A percentile compares a stretch with the other conserved stretches of the same genome.
Conservation (phyloP, 64 coral and sea anemone genomes). For the Montipora efflorescens region DNA sequence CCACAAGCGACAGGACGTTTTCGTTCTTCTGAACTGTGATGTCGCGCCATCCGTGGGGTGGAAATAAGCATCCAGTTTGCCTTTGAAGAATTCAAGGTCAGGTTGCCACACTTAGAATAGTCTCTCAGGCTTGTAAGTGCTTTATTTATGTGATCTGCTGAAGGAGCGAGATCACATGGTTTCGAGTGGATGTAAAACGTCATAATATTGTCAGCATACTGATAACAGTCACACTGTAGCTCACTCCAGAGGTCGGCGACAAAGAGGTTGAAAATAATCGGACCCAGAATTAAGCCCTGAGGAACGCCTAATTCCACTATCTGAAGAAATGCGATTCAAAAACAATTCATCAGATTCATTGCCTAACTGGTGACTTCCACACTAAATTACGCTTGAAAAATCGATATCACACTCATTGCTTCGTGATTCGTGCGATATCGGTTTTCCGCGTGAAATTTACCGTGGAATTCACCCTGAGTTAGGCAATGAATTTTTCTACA, state of each 20-base stretch:
- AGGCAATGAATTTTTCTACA: too few species aligned
- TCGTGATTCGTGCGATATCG: too few species aligned
- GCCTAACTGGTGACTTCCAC: too few species aligned
- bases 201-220: neutral
- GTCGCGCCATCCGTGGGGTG: neutral
- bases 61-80: conserved; percentile 10
- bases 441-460: too few species aligned
- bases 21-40: neutral
- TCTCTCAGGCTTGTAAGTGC: neutral
- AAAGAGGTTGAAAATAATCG: neutral
- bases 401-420: too few species aligned
- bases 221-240: neutral
- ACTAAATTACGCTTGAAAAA: too few species aligned
- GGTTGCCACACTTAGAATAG: neutral
- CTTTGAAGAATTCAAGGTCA: neutral
- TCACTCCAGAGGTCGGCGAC: neutral
- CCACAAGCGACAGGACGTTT: neutral
- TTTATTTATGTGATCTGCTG: neutral
- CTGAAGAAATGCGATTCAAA: neutral
- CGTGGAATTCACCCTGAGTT: too few species aligned
- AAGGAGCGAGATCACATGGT: neutral
- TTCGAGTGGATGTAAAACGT: neutral
- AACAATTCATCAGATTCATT: too few species aligned
- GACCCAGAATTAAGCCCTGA: neutral
- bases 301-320: neutral